Evolutionary conservation across 2,888 invertebrate genomes (phyloP), one percentile per base, ranked within the genome.

Genomic region (Drosophila sordidula): DNA sequence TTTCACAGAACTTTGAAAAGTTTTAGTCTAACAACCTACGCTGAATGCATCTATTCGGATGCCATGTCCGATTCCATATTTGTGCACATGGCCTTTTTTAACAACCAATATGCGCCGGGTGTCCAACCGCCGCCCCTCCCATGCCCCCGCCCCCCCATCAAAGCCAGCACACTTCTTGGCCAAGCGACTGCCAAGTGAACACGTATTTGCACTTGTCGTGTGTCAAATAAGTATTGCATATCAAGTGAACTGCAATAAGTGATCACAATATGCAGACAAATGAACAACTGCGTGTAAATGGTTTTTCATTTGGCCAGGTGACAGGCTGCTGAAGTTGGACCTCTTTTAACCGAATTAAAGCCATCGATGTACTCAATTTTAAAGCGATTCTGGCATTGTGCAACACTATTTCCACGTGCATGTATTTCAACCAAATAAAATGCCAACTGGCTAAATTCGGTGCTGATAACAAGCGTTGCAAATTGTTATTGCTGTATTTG

Each of bases 151-250:
- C 22, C 3, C 3, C 22, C 34, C 18, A 5, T 1, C 3, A 29
- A 25, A 4, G 25, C 9, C 3, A 16, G 1, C 11, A 16, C 9
- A 42, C 46, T 63, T 11, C 56, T 69, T 70, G 61, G 50, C 45
- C 57, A 26, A 47, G n/a, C 38, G 44, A 58, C 55, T 67, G 62
- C 69, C 58, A 76, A 74, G 69, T 68, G 76, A 80, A 82, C 87
- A 82, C 83, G 80, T 68, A 83, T 86, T 83, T 74, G 74, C 86
- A 86, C 83, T 86, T 72, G 83, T 80, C 72, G 54, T 55, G 64
- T 65, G 42, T 61, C 46, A 72, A 79, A 77, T 66, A 54, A 62
- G 67, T 75, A 75, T 75, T 76, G 72, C 80, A 86, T 85, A 85
- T 85, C 75, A 70, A 85, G 72, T 81, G 78, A 64, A 63, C 56